These are phyloP conservation scores for Amblyteles armatorius DNA, from an alignment of 2,888 invertebrate genomes.

Conservation along the genomic window DNA sequence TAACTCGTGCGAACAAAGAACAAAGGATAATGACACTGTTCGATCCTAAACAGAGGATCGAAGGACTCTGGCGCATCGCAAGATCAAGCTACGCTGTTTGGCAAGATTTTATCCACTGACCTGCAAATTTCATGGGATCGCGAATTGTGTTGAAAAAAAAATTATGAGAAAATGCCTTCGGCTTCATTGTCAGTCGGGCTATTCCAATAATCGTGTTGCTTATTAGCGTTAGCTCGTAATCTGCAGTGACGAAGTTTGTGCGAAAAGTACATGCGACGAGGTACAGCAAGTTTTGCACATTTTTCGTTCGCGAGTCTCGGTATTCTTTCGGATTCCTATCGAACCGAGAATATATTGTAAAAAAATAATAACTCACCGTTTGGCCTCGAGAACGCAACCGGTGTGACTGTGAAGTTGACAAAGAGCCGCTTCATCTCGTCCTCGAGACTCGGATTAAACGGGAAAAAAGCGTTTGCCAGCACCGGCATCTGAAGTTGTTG, in stretches of 20 bases:
- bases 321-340: background rate
- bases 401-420: conserved; percentile 66
- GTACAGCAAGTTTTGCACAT: background rate
- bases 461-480: conserved; percentile 75
- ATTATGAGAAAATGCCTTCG: background rate
- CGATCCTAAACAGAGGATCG: background rate
- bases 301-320: background rate
- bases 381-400: conserved; percentile 47
- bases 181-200: background rate
- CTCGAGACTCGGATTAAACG: conserved; percentile 79
- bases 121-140: background rate
- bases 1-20: conserved; percentile 1
- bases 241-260: background rate
- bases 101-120: background rate
- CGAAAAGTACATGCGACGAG: background rate
- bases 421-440: conserved; percentile 80
- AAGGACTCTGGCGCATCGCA: background rate
- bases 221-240: background rate
- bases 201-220: background rate
- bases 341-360: background rate
- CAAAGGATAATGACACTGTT: background rate
- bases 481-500: conserved; percentile 71
- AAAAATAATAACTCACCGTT: conserved; percentile 72
- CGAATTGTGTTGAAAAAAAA: background rate
- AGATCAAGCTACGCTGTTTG: background rate